phyloP scores from a whole-genome alignment of 2,888 invertebrate species.

The Drosophila tripunctata region DNA sequence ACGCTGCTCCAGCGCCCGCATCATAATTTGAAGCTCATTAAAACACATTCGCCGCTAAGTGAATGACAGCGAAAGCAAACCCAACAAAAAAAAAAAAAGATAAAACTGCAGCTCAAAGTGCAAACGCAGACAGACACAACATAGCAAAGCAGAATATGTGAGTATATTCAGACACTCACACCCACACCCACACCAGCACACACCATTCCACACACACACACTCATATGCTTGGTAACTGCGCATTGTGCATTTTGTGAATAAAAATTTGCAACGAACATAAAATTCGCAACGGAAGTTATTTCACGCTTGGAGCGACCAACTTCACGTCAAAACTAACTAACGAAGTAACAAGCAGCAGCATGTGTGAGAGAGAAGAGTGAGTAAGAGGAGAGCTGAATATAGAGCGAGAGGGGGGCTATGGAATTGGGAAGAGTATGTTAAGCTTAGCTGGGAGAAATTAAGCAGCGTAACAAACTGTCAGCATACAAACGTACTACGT shows the following conservation, averaged over 20 bases:
- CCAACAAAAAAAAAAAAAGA: conserved; percentile 16
- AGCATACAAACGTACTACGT: too few species aligned
- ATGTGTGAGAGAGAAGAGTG: too few species aligned
- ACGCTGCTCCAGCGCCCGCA: conserved; percentile 12
- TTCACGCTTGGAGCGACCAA: conserved; percentile 74
- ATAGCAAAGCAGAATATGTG: not conserved
- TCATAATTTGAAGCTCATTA: conserved; percentile 75
- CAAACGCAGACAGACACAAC: conserved; percentile 43
- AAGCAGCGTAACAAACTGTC: conserved; percentile 72
- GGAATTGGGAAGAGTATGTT: not conserved
- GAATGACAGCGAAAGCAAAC: conserved; percentile 31
- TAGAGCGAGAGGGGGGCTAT: not conserved
- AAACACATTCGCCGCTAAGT: conserved; percentile 61
- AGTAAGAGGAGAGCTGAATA: not conserved
- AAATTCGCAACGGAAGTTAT: conserved; percentile 81
- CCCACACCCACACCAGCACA: not conserved
- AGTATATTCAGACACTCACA: conserved; percentile 3
- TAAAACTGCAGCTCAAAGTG: conserved; percentile 31
- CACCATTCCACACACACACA: too few species aligned
- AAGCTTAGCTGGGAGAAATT: conserved; percentile 47
- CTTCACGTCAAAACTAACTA: conserved; percentile 71
- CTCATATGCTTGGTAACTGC: conserved; percentile 37
- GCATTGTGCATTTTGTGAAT: conserved; percentile 76
- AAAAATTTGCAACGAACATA: conserved; percentile 75
- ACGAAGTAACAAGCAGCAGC: conserved; percentile 64